These are phyloP conservation scores for Synanthedon tipuliformis DNA, from an alignment of 2,888 invertebrate genomes.

Conservation along the genomic window DNA sequence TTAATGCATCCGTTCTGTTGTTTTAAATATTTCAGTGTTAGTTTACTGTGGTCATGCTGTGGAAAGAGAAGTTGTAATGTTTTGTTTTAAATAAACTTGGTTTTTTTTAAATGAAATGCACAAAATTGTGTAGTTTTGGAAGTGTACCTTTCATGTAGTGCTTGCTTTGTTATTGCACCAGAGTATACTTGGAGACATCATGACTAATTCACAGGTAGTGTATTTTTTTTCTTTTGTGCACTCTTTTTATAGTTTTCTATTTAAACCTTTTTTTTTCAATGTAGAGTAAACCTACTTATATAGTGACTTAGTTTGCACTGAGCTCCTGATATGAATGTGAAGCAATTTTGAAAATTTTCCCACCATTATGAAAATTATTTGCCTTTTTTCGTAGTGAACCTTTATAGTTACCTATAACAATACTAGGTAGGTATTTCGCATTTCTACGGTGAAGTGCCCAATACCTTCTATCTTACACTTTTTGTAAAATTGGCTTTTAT, in stretches of 20 bases:
- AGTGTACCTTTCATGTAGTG: constrained; percentile 59
- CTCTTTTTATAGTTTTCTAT: constrained; percentile 17
- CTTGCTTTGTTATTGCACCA: constrained; percentile 59
- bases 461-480: too few relatives aligned
- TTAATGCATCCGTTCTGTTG: constrained; percentile 52
- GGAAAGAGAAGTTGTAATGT: constrained; percentile 39
- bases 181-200: constrained; percentile 48
- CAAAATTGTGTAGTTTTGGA: constrained; percentile 49
- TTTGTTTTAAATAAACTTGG: constrained; percentile 53
- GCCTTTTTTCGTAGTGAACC: too few relatives aligned
- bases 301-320: too few relatives aligned
- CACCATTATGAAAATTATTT: too few relatives aligned
- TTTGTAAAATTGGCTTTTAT: too few relatives aligned
- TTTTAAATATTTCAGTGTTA: constrained; percentile 61
- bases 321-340: too few relatives aligned
- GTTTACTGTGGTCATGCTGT: constrained; percentile 58
- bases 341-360: too few relatives aligned
- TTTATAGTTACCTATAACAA: too few relatives aligned
- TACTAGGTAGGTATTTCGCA: too few relatives aligned
- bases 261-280: neutral
- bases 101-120: constrained; percentile 54
- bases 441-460: too few relatives aligned
- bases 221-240: constrained; percentile 32
- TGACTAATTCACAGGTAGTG: constrained; percentile 74
- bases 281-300: too few relatives aligned